Evolutionary conservation across 1,140 invertebrate genomes (phyloP), one percentile per base, ranked within the genome.

Genomic region (Ruditapes philippinarum): DNA sequence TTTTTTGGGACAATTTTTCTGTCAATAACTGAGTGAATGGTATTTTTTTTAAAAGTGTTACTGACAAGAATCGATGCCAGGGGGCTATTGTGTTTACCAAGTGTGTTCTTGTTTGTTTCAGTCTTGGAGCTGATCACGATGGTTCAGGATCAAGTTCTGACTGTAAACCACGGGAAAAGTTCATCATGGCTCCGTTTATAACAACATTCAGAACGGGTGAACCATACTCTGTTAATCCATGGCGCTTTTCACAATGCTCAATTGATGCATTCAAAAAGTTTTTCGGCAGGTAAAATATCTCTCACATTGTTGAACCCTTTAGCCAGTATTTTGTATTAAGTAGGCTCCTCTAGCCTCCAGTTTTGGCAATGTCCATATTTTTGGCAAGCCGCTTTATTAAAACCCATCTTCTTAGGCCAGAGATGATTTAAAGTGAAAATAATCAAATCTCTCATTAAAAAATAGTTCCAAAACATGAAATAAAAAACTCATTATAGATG

Each of bases 91-190:
- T n/a, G n/a, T n/a, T n/a, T n/a, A n/a, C n/a, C n/a, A n/a, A n/a
- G n/a, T n/a, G n/a, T n/a, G n/a, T n/a, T n/a, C n/a, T n/a, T n/a
- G n/a, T n/a, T n/a, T n/a, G 14, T 45, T 74, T 25, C 31, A 83
- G 80, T 51, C 80, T 83, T 68, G 80, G 80, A 22, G 0, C 80
- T 17, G 62, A 65, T 5, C 80, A 83, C 25, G 80, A 83, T 25
- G 80, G 80, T 36, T 4, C 11, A 3, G 62, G 14, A 17, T 14
- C 12, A 22, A 28, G 19, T 3, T 42, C n/a, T 14, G 57, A 5
- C 0, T 83, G 80, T 38, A 40, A 2, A 31, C 5, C 17, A 42
- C 1, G 42, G 12, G 25, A 31, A 0, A 45, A 83, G 31, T 3
- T 28, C 40, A 68, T 83, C 31, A 83, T 83, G 80, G 57, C 80